Evolutionary conservation across 2,113 vertebrate genomes (phyloP).

Genomic region (Trichechus manatus): DNA sequence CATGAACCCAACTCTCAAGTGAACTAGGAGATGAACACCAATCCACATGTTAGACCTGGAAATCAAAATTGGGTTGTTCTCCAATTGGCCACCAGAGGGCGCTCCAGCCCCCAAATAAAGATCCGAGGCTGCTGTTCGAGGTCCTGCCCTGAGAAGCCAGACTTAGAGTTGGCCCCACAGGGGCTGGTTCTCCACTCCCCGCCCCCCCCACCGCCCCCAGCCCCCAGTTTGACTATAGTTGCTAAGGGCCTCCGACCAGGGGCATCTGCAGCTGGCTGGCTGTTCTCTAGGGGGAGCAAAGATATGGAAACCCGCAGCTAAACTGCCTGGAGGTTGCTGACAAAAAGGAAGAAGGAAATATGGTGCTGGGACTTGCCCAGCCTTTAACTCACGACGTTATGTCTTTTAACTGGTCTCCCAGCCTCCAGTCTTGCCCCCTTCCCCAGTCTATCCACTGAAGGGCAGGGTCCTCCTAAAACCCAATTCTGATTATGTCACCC

Average conservation of each 20-base stretch:
- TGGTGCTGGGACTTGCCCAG: background rate
- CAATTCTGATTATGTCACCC: background rate
- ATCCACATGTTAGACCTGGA: rapidly evolving
- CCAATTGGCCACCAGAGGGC: background rate
- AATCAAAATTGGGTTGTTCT: background rate
- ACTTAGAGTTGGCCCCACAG: too few species aligned
- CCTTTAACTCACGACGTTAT: background rate
- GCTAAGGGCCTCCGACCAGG: too few species aligned
- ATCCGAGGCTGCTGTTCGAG: background rate
- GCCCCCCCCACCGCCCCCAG: too few species aligned
- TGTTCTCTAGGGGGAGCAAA: too few species aligned
- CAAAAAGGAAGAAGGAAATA: background rate
- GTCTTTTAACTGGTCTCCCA: background rate
- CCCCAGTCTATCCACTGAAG: background rate
- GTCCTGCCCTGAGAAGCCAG: too few species aligned
- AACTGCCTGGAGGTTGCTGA: background rate
- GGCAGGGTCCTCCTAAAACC: background rate
- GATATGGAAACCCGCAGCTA: too few species aligned
- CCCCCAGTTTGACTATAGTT: background rate
- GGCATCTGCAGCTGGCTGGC: too few species aligned
- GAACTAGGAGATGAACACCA: background rate
- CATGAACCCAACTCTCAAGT: too few species aligned
- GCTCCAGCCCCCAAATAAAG: background rate
- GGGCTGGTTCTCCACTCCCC: too few species aligned
- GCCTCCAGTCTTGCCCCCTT: background rate